phyloP scores from a whole-genome alignment of 2,113 vertebrate genomes.

The Cephalopterus ornatus region DNA sequence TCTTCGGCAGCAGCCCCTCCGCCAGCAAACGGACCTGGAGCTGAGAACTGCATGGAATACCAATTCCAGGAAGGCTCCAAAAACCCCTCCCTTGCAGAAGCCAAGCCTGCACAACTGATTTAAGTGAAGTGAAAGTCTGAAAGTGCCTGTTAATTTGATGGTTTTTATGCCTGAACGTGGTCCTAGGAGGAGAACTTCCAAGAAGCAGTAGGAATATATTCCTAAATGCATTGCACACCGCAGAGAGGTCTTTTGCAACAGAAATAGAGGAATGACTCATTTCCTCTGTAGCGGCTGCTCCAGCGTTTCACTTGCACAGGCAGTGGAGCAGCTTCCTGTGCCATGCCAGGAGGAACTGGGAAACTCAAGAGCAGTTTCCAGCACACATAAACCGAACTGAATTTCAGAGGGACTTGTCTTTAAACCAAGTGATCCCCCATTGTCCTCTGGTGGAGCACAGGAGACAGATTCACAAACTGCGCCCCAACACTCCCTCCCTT shows the following conservation, averaged over 20 bases:
- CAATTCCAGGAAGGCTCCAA: background rate
- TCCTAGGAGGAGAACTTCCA: background rate
- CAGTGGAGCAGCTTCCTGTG: background rate
- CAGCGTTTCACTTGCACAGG: background rate
- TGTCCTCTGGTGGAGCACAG: background rate
- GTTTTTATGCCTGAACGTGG: background rate
- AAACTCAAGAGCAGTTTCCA: background rate
- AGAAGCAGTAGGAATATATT: background rate
- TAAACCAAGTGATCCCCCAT: background rate
- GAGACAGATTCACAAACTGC: background rate
- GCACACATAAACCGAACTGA: background rate
- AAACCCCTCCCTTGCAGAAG: background rate
- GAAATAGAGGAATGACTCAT: slow-evolving; percentile 64
- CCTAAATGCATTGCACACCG: background rate
- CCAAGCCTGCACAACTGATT: background rate
- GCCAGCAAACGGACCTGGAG: background rate
- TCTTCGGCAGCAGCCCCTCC: background rate
- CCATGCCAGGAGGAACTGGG: background rate
- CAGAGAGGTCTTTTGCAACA: slow-evolving; percentile 4
- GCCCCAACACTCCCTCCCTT: background rate
- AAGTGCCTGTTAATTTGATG: background rate
- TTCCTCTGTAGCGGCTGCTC: slow-evolving; percentile 60
- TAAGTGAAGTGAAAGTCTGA: background rate
- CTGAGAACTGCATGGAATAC: background rate
- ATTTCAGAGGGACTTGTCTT: background rate